These are phyloP conservation scores for Pantherophis guttatus DNA, from an alignment of 2,113 vertebrate species.

Conservation along the genomic window DNA sequence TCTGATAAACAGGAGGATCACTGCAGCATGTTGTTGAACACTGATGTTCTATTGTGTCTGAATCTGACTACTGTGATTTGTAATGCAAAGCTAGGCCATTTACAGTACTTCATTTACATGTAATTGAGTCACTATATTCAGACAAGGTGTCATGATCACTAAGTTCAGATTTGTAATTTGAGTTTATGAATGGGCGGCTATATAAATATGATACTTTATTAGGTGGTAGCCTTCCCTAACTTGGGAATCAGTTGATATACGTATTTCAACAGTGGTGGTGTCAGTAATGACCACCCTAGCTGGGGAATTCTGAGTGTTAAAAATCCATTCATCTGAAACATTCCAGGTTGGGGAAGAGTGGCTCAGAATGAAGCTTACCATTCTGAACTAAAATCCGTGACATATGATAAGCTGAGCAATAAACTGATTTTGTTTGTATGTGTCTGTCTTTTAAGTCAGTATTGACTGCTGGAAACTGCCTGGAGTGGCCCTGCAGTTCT, in stretches of 20 bases:
- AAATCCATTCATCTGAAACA: background rate
- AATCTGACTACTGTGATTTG: background rate
- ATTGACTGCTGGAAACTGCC: background rate
- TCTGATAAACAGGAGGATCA: background rate
- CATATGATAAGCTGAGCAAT: background rate
- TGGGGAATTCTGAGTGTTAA: background rate
- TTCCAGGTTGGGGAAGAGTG: background rate
- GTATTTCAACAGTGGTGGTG: background rate
- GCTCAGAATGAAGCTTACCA: background rate
- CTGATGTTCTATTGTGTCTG: background rate
- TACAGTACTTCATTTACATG: background rate
- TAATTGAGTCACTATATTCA: background rate
- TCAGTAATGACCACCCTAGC: background rate
- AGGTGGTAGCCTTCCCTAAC: background rate
- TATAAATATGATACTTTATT: background rate
- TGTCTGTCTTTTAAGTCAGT: background rate
- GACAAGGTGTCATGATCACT: background rate
- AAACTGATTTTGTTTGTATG: background rate
- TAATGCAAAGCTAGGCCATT: background rate
- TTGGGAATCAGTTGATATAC: background rate
- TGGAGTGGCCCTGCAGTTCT: background rate
- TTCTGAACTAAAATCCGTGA: background rate
- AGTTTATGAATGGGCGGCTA: background rate
- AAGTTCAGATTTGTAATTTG: background rate
- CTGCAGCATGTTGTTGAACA: background rate